Conservation (phyloP, 2,888 invertebrate species). For the Drosophila bunnanda region DNA sequence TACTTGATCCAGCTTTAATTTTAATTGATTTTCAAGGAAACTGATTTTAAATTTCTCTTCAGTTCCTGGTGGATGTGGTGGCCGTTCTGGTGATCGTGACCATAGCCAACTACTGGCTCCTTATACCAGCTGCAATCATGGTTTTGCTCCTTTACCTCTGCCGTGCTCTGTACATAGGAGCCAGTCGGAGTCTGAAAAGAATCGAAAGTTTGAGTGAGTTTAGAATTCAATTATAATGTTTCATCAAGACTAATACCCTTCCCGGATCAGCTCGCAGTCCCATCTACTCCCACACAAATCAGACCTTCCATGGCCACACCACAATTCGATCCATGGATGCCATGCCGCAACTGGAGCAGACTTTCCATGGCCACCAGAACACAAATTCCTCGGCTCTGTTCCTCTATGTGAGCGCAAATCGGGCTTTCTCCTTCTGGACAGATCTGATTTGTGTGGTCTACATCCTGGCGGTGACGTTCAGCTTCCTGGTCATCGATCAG, state of each 20-base stretch:
- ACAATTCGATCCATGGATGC: conserved; percentile 90
- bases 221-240: fast-evolving
- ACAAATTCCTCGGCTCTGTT: conserved; percentile 90
- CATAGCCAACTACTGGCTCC: conserved; percentile 87
- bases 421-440: conserved; percentile 96
- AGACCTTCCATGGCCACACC: conserved; percentile 90
- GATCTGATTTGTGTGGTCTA: conserved; percentile 95
- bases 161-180: conserved; percentile 86
- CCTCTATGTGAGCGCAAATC: conserved; percentile 92
- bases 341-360: conserved; percentile 87
- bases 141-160: conserved; percentile 86
- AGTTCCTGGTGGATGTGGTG: conserved; percentile 82
- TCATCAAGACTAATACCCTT: not conserved
- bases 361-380: conserved; percentile 88
- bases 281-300: conserved; percentile 90
- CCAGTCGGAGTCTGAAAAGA: conserved; percentile 86
- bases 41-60: not conserved
- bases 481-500: conserved; percentile 89
- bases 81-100: conserved; percentile 87
- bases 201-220: conserved; percentile 83
- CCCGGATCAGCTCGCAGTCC: conserved; percentile 89
- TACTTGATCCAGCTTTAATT: conserved; percentile 50
- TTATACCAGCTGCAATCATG: conserved; percentile 87
- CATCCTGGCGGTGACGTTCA: conserved; percentile 92
- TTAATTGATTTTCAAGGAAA: not conserved